A percentile compares a stretch with the other conserved stretches of the same genome.
phyloP scores from a whole-genome alignment of 2,113 vertebrate genomes.

The Anguilla rostrata region DNA sequence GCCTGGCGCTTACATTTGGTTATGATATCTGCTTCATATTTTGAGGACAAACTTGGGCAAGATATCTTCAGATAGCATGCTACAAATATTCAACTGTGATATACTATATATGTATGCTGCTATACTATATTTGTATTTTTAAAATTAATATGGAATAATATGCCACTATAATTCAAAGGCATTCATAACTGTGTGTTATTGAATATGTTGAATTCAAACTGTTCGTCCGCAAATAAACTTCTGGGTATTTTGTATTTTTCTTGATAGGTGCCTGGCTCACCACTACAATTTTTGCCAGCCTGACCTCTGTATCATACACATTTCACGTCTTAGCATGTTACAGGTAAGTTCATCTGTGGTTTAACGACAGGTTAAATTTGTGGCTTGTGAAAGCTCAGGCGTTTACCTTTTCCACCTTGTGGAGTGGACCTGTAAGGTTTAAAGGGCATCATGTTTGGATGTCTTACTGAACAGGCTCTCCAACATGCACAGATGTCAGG shows the following conservation, averaged over 20 bases:
- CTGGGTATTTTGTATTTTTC: conserved; percentile 24
- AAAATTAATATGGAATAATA: not conserved
- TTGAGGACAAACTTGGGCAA: no score
- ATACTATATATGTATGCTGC: no score
- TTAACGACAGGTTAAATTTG: not conserved
- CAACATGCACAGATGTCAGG: not conserved
- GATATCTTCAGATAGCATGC: not conserved
- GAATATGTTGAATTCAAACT: not conserved
- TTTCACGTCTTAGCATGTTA: conserved; percentile 85
- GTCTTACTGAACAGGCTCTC: not conserved
- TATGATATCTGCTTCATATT: no score
- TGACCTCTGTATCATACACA: conserved; percentile 77
- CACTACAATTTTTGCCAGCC: conserved; percentile 72
- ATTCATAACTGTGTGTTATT: not conserved
- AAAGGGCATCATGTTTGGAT: not conserved
- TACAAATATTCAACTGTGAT: not conserved
- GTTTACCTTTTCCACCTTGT: not conserved
- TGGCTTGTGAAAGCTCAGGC: no score
- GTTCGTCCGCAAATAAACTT: not conserved
- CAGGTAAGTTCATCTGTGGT: conserved; percentile 65
- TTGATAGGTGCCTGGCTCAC: conserved; percentile 74
- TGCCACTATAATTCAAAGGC: not conserved
- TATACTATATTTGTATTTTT: no score
- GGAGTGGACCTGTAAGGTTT: not conserved
- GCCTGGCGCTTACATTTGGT: not conserved